Base-by-base conservation (phyloP, 2,888 invertebrate genomes). In the Lasioglossum pauxillum region DNA sequence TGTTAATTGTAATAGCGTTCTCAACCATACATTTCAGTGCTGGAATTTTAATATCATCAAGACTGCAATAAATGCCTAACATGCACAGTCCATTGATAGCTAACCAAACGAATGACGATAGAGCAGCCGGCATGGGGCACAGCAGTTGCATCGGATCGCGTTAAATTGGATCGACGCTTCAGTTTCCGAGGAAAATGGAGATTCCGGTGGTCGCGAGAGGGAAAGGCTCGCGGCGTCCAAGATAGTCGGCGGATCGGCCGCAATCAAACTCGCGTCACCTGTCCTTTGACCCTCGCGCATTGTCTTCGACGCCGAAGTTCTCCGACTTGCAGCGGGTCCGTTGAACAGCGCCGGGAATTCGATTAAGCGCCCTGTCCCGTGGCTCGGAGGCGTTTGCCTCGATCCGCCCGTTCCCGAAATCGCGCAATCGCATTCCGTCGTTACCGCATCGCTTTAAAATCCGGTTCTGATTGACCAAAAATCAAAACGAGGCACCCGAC, bases 221-320 rank as follows among this genome's bases (percentile, higher is more conserved):
- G 73, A 83, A 76, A 78, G 83, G 31, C 60, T 71, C 44, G n/a
- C 31, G 77, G 49, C 19, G 35, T 23, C 7, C 41, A 38, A 67
- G 60, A 64, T 64, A 67, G n/a, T 14, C 71, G 7, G 10, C 23
- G n/a, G 49, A 19, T 67, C 35, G 49, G 23, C 74, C 78, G 74
- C 71, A 75, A 84, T 78, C 83, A 72, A 75, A 53, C 69, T 75
- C 49, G 27, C 19, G 53, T 60, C 71, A 49, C 53, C 74, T 78
- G 78, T 67, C 69, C 82, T 77, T 76, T 78, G 85, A 67, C 80
- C 80, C 78, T 64, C 78, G 69, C 38, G 73, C 80, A 88, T 88
- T 88, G 86, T 88, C 86, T 83, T 53, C 80, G 67, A 60, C 75
- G 31, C 57, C 49, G 31, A 83, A 88, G 80, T 83, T 85, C 49